phyloP scores from a whole-genome alignment of 2,888 invertebrate genomes.

The Acronicta psi region DNA sequence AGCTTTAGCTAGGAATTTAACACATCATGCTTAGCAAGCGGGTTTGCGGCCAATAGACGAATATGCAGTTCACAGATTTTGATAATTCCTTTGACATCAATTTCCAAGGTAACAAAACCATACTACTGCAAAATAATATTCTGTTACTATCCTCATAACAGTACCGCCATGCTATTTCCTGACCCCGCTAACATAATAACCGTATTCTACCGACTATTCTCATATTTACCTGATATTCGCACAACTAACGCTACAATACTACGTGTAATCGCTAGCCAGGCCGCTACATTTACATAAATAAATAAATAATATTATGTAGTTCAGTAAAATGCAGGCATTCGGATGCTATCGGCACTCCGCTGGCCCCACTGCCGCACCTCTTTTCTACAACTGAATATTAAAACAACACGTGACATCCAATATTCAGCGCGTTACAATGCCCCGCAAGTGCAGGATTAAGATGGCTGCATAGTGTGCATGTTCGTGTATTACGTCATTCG shows the following conservation, averaged over 20 bases:
- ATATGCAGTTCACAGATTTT: no score
- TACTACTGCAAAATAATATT: not conserved
- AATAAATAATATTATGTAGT: conserved; percentile 52
- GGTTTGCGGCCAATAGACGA: no score
- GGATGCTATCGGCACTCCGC: conserved; percentile 48
- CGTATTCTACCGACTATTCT: conserved; percentile 4
- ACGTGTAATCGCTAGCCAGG: conserved; percentile 43
- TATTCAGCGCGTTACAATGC: conserved; percentile 62
- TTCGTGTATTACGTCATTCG: not conserved
- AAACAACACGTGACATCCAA: conserved; percentile 63
- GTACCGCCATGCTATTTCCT: not conserved
- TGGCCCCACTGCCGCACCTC: conserved; percentile 46
- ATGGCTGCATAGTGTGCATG: conserved; percentile 19
- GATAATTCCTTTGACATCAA: no score
- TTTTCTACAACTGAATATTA: conserved; percentile 63
- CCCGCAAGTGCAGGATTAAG: conserved; percentile 42
- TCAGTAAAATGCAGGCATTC: conserved; percentile 51
- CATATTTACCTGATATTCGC: conserved; percentile 39
- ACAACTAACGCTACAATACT: conserved; percentile 32
- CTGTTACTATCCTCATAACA: not conserved
- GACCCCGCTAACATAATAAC: not conserved
- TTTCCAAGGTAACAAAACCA: not conserved
- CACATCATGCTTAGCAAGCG: no score
- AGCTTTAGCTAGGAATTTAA: no score
- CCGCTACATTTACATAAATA: conserved; percentile 52